Conservation (phyloP, 1,140 invertebrate species). For the Sminthurides bifidus region DNA sequence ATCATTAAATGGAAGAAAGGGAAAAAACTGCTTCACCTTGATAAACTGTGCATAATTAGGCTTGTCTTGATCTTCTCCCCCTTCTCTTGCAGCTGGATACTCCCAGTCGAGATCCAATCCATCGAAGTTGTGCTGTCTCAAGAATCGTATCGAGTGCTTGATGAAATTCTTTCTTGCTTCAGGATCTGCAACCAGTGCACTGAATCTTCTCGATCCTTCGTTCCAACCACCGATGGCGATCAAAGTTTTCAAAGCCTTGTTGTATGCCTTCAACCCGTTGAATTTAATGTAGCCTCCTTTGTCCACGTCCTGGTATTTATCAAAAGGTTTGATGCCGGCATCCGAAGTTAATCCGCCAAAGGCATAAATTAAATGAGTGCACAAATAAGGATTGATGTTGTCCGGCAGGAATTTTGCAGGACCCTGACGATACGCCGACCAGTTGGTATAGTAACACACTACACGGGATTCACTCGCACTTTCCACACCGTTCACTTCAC, state of each 20-base stretch:
- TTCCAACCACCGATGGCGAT: constrained; percentile 95
- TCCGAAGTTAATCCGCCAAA: constrained; percentile 87
- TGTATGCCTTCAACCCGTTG: constrained; percentile 80
- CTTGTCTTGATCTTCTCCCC: constrained; percentile 75
- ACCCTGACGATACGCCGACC: constrained; percentile 72
- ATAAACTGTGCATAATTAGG: constrained; percentile 82
- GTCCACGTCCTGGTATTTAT: constrained; percentile 90
- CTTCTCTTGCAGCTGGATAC: constrained; percentile 82
- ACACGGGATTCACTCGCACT: constrained; percentile 48
- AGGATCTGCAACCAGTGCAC: constrained; percentile 65
- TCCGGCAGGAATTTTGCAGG: constrained; percentile 82
- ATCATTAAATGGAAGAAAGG: neutral
- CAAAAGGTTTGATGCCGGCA: constrained; percentile 77
- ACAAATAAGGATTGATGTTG: constrained; percentile 90
- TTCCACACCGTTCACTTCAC: no score
- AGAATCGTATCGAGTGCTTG: constrained; percentile 73
- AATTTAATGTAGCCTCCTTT: constrained; percentile 95
- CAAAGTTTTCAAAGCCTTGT: constrained; percentile 81
- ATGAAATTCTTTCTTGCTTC: constrained; percentile 67
- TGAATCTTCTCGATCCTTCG: constrained; percentile 79
- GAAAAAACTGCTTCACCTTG: constrained; percentile 43
- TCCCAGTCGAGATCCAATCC: constrained; percentile 63
- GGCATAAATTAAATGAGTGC: constrained; percentile 88
- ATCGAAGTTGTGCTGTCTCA: constrained; percentile 85
- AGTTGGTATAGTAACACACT: constrained; percentile 89